phyloP scores from a whole-genome alignment of 2,888 invertebrate species.

The Cerastis rubricosa region DNA sequence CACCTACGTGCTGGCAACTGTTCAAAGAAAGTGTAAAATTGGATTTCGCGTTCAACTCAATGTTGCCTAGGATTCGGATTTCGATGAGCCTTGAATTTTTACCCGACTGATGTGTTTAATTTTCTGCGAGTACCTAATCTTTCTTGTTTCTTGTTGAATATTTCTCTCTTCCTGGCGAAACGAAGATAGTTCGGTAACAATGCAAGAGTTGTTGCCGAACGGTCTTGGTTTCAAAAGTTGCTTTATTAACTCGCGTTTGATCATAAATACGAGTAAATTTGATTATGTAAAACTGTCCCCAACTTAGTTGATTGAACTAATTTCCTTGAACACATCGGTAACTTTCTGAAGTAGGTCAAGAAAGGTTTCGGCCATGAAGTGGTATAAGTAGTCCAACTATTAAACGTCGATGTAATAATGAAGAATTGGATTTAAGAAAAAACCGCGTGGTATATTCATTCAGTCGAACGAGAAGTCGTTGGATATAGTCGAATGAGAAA shows the following conservation, averaged over 20 bases:
- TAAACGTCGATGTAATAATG: not conserved
- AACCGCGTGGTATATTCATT: not conserved
- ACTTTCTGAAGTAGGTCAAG: slow-evolving; percentile 48
- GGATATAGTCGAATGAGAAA: not conserved
- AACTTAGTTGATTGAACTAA: slow-evolving; percentile 17
- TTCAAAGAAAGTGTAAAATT: slow-evolving; percentile 89
- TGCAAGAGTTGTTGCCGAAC: not conserved
- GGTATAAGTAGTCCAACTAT: not conserved
- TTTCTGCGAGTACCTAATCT: slow-evolving; percentile 22
- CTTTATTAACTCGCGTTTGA: not conserved
- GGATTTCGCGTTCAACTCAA: slow-evolving; percentile 78
- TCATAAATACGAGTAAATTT: not conserved
- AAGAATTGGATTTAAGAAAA: not conserved
- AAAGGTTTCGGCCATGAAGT: slow-evolving; percentile 15
- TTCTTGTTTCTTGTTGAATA: not conserved
- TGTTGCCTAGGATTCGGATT: slow-evolving; percentile 78
- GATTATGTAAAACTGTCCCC: not conserved
- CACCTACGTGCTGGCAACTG: slow-evolving; percentile 87
- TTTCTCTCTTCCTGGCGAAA: not conserved
- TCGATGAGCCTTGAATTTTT: slow-evolving; percentile 65
- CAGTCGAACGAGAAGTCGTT: not conserved
- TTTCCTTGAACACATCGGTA: slow-evolving; percentile 15
- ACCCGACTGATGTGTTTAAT: not conserved
- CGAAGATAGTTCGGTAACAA: not conserved
- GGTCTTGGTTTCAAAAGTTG: not conserved